These are phyloP conservation scores for Setophaga kirtlandii DNA, from an alignment of 2,113 vertebrate genomes.

Conservation along the genomic window DNA sequence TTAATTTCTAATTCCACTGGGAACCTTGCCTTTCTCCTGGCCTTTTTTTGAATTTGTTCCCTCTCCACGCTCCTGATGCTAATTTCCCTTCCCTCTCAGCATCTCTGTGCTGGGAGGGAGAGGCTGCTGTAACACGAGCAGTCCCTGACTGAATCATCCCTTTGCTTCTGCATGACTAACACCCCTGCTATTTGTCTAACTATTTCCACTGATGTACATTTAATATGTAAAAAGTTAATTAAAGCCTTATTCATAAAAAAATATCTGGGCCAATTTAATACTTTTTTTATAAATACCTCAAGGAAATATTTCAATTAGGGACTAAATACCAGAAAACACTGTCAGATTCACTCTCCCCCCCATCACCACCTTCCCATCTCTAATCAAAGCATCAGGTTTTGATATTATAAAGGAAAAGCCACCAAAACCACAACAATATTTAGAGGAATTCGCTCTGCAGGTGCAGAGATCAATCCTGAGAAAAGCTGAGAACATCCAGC, in stretches of 20 bases:
- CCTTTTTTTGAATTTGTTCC: neutral
- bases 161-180: constrained; percentile 17
- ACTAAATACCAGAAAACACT: constrained; percentile 27
- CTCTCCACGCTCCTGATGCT: neutral
- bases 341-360: neutral
- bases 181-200: constrained; percentile 48
- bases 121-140: neutral
- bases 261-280: constrained; percentile 43
- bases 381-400: constrained; percentile 43
- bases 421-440: constrained; percentile 46
- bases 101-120: neutral
- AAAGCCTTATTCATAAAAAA: constrained; percentile 63
- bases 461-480: constrained; percentile 32
- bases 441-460: neutral
- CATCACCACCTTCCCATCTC: neutral
- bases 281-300: constrained; percentile 44
- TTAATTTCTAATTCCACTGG: neutral
- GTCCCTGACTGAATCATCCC: constrained; percentile 45
- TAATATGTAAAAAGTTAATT: constrained; percentile 69
- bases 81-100: constrained; percentile 38
- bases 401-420: constrained; percentile 33
- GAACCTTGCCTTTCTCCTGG: neutral
- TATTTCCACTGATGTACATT: constrained; percentile 13
- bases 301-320: constrained; percentile 54
- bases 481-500: constrained; percentile 2